Base-by-base conservation (phyloP, 2,888 invertebrate genomes). In the Saturnia pavonia region DNA sequence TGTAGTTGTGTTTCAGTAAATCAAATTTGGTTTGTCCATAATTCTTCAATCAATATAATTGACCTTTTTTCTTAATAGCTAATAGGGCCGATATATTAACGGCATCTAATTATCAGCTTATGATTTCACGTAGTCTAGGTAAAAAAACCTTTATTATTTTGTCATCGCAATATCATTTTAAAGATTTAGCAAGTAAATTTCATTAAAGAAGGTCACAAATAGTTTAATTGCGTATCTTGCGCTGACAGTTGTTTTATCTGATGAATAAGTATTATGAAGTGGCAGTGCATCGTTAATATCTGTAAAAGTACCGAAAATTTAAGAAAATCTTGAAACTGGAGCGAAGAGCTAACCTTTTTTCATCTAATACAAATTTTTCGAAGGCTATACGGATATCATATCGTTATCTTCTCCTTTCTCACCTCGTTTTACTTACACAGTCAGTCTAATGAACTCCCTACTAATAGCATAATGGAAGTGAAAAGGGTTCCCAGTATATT, bases 401-500 rank as follows among this genome's bases (percentile, higher is more conserved):
- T 0, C 6, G 14, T 19, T 3, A 25, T 25, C 4, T 12, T 57
- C 19, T 57, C 25, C 57, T 25, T 57, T 9, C 57, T 25, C 14
- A 11, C 4, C 14, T 12, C 12, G 25, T 25, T 57, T 57, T 14
- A 14, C 57, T 14, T 25, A 57, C 8, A n/a, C 66, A 42, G n/a
- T 42, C 11, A 67, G 3, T 43, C 67, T 67, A 67, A 67, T 42
- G 22, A 67, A 42, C 60, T 43, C 60, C 43, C 60, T 45, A 67
- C 48, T 69, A 57, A 45, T 68, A 67, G 66, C 65, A n/a, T 40
- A 65, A 65, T 65, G n/a, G 65, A 65, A 70, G 70, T 73, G 77
- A 77, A 73, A 60, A 68, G 75, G 77, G 78, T 71, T 74, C 70
- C 34, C 72, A 77, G 74, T 80, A 81, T 78, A 75, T 79, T 77